A percentile compares a stretch with the other conserved stretches of the same genome.
phyloP scores from a whole-genome alignment of 2,888 invertebrate species.

The Choristoneura rosaceana region DNA sequence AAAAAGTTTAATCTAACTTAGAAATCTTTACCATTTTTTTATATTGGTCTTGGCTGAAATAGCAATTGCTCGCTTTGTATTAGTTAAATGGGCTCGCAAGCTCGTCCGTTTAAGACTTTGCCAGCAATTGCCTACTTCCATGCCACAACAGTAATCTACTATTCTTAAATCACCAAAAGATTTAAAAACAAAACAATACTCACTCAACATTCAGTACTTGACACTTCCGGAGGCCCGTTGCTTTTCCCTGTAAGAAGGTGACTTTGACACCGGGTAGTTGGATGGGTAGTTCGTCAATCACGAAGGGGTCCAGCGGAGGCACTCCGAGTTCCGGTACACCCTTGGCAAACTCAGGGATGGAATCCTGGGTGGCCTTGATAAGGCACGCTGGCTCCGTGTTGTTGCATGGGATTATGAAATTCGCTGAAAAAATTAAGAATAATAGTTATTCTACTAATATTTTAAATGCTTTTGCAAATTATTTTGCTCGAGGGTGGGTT shows the following conservation, averaged over 20 bases:
- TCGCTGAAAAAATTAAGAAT: constrained; percentile 61
- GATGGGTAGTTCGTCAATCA: constrained; percentile 76
- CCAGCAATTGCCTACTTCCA: too few species aligned
- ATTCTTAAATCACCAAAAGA: too few species aligned
- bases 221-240: constrained; percentile 75
- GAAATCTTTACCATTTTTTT: too few species aligned
- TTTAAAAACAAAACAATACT: constrained; percentile 51
- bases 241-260: constrained; percentile 75
- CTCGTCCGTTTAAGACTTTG: too few species aligned
- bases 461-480: too few species aligned
- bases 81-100: too few species aligned
- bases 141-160: too few species aligned
- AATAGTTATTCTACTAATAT: background rate
- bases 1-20: too few species aligned
- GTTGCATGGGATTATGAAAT: constrained; percentile 79
- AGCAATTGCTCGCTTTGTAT: too few species aligned
- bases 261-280: constrained; percentile 80
- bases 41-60: too few species aligned
- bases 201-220: constrained; percentile 79
- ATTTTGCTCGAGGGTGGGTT: too few species aligned
- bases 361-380: constrained; percentile 73
- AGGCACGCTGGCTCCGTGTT: constrained; percentile 72
- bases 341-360: constrained; percentile 75
- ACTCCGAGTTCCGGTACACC: constrained; percentile 75
- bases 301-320: constrained; percentile 74